These are phyloP conservation scores for Entomyzon cyanotis DNA, from an alignment of 2,113 vertebrate species.

Conservation along the genomic window DNA sequence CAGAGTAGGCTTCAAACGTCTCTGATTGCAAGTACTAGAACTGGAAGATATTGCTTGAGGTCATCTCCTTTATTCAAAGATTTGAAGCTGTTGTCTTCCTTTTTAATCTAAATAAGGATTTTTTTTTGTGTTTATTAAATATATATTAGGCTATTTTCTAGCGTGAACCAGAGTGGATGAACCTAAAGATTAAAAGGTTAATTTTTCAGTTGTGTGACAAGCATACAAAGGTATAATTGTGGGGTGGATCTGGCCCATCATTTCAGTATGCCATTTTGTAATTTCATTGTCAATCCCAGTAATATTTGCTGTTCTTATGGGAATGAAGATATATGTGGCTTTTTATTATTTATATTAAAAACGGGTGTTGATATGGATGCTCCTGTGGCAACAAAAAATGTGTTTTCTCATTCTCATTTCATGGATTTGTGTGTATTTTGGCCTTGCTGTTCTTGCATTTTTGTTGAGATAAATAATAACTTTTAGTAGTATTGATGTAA, in stretches of 20 bases:
- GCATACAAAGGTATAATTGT: background rate
- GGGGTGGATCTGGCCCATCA: background rate
- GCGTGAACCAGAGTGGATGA: background rate
- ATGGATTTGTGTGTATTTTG: constrained; percentile 21
- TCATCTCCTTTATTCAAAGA: constrained; percentile 34
- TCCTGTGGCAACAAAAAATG: background rate
- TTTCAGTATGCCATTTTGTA: background rate
- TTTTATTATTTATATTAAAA: constrained; percentile 46
- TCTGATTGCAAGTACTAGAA: background rate
- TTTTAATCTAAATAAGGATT: background rate
- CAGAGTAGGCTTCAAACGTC: background rate
- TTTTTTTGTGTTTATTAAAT: background rate
- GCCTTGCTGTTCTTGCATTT: constrained; percentile 1
- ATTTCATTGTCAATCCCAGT: constrained; percentile 6
- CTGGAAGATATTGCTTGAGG: constrained; percentile 25
- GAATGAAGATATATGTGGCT: background rate
- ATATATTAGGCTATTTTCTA: background rate
- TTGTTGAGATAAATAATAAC: background rate
- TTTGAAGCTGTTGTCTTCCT: background rate
- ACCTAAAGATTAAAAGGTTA: constrained; percentile 2
- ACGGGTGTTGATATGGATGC: background rate
- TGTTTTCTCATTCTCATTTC: background rate
- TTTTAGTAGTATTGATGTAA: background rate
- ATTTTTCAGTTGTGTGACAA: background rate
- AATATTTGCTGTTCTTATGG: background rate